A percentile compares a stretch with the other conserved stretches of the same genome.
phyloP scores from a whole-genome alignment of 2,888 invertebrate genomes.

The Diadegma fenestrale region DNA sequence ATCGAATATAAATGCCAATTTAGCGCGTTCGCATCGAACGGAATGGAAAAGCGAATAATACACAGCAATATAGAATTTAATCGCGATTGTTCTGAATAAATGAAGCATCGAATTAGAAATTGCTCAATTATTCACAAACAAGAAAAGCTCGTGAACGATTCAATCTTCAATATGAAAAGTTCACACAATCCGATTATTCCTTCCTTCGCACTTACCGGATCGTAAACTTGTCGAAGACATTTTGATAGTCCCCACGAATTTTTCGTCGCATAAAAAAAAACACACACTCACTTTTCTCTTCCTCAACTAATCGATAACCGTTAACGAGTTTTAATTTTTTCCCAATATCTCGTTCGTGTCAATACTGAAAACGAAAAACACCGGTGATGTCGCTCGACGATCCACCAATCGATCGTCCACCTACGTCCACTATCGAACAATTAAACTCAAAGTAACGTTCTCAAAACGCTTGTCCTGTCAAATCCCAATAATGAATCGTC shows the following conservation, averaged over 20 bases:
- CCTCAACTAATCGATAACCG: not conserved
- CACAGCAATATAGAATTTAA: not conserved
- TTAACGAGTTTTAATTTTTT: conserved; percentile 14
- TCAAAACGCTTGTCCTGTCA: not conserved
- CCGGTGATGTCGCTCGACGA: conserved; percentile 49
- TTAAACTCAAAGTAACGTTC: not conserved
- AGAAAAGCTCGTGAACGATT: not conserved
- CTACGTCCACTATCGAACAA: not conserved
- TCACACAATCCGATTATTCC: not conserved
- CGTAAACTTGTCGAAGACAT: conserved; percentile 58
- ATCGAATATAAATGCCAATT: conserved; percentile 11
- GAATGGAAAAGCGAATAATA: not conserved
- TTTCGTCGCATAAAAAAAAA: not conserved
- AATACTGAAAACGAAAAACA: conserved; percentile 21
- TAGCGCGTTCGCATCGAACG: not conserved
- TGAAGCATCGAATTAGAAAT: not conserved
- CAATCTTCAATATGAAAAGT: not conserved
- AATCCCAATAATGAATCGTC: not conserved
- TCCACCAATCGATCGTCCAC: conserved; percentile 46
- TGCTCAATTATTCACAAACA: not conserved
- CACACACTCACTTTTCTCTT: not conserved
- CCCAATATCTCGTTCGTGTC: conserved; percentile 14
- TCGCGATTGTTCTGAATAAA: not conserved
- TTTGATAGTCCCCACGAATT: not conserved
- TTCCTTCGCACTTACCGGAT: conserved; percentile 50